Conservation (phyloP, 2,888 invertebrate genomes). For the Apodemia mormo region DNA sequence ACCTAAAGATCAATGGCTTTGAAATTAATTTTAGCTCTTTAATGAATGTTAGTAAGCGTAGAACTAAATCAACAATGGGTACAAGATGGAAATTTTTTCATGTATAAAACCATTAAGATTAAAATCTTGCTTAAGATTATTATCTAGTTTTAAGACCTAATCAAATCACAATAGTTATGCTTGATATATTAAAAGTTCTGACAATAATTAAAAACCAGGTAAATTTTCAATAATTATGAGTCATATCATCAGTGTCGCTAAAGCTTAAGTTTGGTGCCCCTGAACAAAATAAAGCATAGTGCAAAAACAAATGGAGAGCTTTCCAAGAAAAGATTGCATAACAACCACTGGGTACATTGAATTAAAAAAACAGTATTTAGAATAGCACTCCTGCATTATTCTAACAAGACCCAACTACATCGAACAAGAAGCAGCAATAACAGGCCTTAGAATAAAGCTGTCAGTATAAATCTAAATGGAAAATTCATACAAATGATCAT, state of each 20-base stretch:
- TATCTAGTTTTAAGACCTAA: not conserved
- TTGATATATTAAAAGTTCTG: not conserved
- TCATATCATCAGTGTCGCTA: not conserved
- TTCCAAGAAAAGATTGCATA: too few relatives aligned
- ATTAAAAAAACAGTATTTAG: too few relatives aligned
- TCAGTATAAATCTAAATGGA: too few relatives aligned
- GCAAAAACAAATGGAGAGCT: too few relatives aligned
- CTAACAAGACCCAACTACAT: too few relatives aligned
- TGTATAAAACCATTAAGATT: not conserved
- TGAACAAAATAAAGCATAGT: too few relatives aligned
- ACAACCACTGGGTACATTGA: too few relatives aligned
- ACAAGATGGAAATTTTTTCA: not conserved
- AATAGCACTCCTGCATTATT: too few relatives aligned
- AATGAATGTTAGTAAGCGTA: not conserved
- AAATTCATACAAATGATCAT: too few relatives aligned
- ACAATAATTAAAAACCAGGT: not conserved
- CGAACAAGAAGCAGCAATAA: too few relatives aligned
- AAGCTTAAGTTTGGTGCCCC: too few relatives aligned
- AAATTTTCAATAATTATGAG: not conserved
- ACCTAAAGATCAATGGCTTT: not conserved
- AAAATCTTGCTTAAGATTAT: not conserved
- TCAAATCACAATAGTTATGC: not conserved
- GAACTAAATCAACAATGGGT: not conserved
- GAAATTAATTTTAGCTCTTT: not conserved
- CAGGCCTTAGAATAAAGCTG: too few relatives aligned